These are phyloP conservation scores for Enteromius trimaculatus DNA, from an alignment of 2,797 vertebrate genomes.

Conservation along the genomic window DNA sequence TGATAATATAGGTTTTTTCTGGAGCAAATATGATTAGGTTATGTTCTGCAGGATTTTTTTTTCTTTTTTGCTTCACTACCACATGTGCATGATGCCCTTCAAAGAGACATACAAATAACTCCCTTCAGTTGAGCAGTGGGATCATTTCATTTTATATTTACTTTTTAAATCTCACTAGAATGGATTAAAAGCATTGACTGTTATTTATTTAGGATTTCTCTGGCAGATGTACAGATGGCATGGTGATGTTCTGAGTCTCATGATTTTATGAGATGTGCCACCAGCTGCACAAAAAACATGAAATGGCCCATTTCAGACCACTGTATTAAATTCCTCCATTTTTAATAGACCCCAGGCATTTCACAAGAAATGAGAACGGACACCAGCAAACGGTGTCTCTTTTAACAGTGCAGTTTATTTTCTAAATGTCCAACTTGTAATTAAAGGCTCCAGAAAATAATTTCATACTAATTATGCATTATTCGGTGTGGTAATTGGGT, in stretches of 20 bases:
- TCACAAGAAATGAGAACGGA: neutral
- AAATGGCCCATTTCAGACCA: conserved; percentile 9
- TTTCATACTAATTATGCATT: conserved; percentile 12
- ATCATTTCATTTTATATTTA: neutral
- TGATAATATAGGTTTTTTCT: neutral
- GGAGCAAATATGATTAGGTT: conserved; percentile 1
- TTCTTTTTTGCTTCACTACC: neutral
- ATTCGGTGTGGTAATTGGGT: conserved; percentile 4
- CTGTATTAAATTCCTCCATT: conserved; percentile 16
- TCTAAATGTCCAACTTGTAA: conserved; percentile 3
- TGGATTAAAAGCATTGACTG: neutral
- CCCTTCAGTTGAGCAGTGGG: neutral
- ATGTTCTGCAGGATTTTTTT: neutral
- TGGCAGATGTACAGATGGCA: conserved; percentile 30
- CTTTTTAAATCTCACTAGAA: neutral
- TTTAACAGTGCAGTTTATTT: neutral
- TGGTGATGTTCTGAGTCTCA: conserved; percentile 6
- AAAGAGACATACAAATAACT: neutral
- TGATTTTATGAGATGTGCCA: conserved; percentile 24
- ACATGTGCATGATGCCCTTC: neutral
- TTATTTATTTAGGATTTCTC: conserved; percentile 29
- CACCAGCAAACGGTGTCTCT: neutral
- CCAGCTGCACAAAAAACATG: conserved; percentile 24
- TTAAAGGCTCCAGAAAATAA: conserved; percentile 14
- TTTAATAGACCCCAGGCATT: conserved; percentile 15